Evolutionary conservation across 2,113 vertebrate species (phyloP).

Genomic region (Dicaeum eximium): DNA sequence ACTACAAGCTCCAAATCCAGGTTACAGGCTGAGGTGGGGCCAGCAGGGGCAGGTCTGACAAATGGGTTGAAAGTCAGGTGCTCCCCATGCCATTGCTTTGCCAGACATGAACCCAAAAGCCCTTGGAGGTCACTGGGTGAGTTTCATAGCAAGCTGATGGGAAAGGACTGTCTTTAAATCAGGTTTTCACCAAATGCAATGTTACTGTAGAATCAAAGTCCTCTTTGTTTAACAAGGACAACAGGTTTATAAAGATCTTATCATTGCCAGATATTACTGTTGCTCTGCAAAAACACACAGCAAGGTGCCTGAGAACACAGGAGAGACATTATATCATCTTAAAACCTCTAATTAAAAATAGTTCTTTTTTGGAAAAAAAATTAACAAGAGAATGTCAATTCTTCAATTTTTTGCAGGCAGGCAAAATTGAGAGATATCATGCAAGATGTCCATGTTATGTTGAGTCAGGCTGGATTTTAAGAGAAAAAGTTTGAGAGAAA

Average conservation of each 20-base stretch:
- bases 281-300: background rate
- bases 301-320: background rate
- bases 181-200: background rate
- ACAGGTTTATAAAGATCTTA: constrained; percentile 35
- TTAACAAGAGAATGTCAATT: background rate
- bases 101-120: background rate
- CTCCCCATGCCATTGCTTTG: background rate
- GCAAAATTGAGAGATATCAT: background rate
- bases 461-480: background rate
- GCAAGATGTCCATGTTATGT: background rate
- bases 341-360: background rate
- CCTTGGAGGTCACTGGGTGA: constrained; percentile 24
- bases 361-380: background rate
- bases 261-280: background rate
- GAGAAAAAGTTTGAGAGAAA: background rate
- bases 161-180: background rate
- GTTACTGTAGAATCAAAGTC: constrained; percentile 42
- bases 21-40: background rate
- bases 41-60: background rate
- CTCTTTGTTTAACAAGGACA: constrained; percentile 33
- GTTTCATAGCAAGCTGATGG: background rate
- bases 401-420: background rate
- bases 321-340: background rate
- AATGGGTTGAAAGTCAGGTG: constrained; percentile 7
- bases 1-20: background rate